A percentile compares a stretch with the other conserved stretches of the same genome.
Evolutionary conservation across 2,113 vertebrate genomes (phyloP).

Genomic region (Chamaea fasciata): DNA sequence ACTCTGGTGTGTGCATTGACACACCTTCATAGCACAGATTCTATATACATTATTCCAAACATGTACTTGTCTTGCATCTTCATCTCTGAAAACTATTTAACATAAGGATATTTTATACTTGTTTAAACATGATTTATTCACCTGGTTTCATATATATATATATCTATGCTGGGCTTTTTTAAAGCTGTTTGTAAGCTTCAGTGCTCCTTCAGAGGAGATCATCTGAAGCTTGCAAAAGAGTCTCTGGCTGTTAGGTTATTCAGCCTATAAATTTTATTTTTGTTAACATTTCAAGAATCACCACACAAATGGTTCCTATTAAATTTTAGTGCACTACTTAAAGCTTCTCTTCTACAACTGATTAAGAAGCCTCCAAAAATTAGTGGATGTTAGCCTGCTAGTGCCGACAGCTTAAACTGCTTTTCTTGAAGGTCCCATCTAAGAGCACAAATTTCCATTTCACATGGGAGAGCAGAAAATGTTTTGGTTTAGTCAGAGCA

Average conservation of each 20-base stretch:
- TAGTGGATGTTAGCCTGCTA: neutral
- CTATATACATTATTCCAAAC: neutral
- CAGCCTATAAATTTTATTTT: neutral
- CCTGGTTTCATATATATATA: neutral
- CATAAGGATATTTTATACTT: neutral
- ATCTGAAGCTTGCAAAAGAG: neutral
- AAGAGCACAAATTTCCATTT: neutral
- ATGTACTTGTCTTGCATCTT: neutral
- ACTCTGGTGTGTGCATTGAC: neutral
- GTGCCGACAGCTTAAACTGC: neutral
- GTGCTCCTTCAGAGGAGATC: neutral
- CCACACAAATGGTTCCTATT: neutral
- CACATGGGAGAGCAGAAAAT: neutral
- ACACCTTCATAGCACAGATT: neutral
- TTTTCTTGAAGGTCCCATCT: neutral
- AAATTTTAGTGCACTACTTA: neutral
- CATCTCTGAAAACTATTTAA: neutral
- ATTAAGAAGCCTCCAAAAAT: neutral
- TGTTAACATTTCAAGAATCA: neutral
- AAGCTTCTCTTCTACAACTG: neutral
- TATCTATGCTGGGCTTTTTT: neutral
- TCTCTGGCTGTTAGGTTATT: neutral
- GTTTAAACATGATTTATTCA: neutral
- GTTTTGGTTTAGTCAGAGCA: neutral
- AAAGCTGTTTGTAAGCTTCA: neutral